phyloP scores from a whole-genome alignment of 1,140 invertebrate species.

The Euura lappo region DNA sequence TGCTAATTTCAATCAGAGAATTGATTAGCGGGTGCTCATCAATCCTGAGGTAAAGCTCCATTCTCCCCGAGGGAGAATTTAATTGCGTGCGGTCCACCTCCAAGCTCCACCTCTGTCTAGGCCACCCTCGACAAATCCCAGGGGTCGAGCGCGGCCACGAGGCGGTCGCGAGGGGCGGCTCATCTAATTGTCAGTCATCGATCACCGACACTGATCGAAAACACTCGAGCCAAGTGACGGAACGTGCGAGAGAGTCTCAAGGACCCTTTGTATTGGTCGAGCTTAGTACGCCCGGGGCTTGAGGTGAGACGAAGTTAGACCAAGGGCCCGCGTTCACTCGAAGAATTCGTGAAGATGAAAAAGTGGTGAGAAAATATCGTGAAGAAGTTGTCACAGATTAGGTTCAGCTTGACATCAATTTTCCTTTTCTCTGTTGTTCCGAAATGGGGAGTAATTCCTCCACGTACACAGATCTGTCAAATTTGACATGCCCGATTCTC shows the following conservation, averaged over 20 bases:
- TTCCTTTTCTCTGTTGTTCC: background rate
- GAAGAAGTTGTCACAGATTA: background rate
- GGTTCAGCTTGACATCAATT: background rate
- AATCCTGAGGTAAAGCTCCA: slow-evolving; percentile 6
- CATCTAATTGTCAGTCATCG: slow-evolving; percentile 23
- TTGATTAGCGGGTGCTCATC: slow-evolving; percentile 20
- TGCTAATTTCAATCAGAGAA: slow-evolving; percentile 26
- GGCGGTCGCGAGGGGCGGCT: background rate
- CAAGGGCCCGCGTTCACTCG: background rate
- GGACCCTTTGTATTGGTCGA: background rate
- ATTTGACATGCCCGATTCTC: background rate
- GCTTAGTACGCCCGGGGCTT: background rate
- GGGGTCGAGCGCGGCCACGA: slow-evolving; percentile 15
- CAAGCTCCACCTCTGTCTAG: background rate
- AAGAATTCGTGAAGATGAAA: background rate
- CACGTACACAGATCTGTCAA: background rate
- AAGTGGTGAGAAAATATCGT: background rate
- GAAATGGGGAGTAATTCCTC: background rate
- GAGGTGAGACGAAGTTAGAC: background rate
- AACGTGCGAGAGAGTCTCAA: background rate
- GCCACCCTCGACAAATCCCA: slow-evolving; percentile 3
- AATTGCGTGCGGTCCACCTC: slow-evolving; percentile 15
- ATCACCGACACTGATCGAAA: slow-evolving; percentile 22
- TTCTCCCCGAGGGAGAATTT: slow-evolving; percentile 17
- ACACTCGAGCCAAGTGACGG: slow-evolving; percentile 14